Conservation (phyloP, 2,113 vertebrate species). For the Odocoileus hemionus region DNA sequence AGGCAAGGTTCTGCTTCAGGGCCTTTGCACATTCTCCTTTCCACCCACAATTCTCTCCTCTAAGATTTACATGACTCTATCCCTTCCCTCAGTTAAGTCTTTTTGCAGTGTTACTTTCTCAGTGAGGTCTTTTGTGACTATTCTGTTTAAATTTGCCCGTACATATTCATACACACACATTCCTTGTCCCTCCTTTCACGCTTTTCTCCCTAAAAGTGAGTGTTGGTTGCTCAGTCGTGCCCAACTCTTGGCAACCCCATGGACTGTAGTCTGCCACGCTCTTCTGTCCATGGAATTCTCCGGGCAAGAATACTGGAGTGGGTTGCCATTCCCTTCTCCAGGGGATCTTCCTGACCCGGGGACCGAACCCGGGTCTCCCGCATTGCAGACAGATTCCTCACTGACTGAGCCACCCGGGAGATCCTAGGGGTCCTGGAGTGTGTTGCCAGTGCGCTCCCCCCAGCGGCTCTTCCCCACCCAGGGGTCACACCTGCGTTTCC, state of each 20-base stretch:
- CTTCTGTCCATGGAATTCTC: background rate
- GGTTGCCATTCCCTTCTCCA: background rate
- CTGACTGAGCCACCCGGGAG: background rate
- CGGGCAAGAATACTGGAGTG: too few species aligned
- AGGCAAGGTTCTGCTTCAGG: background rate
- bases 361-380: background rate
- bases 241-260: background rate
- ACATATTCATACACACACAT: background rate
- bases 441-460: background rate
- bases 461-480: background rate
- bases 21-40: background rate
- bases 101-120: background rate
- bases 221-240: background rate
- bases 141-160: background rate
- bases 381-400: background rate
- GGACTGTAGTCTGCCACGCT: background rate
- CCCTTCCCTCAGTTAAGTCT: background rate
- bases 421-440: background rate
- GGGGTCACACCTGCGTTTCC: background rate
- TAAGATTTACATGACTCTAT: background rate
- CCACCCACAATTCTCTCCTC: background rate
- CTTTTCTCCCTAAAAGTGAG: background rate
- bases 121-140: background rate
- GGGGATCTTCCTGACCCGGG: background rate
- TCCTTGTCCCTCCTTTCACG: background rate